Conservation (phyloP, 23 tunicate genomes). For the Oikopleura albicans region DNA sequence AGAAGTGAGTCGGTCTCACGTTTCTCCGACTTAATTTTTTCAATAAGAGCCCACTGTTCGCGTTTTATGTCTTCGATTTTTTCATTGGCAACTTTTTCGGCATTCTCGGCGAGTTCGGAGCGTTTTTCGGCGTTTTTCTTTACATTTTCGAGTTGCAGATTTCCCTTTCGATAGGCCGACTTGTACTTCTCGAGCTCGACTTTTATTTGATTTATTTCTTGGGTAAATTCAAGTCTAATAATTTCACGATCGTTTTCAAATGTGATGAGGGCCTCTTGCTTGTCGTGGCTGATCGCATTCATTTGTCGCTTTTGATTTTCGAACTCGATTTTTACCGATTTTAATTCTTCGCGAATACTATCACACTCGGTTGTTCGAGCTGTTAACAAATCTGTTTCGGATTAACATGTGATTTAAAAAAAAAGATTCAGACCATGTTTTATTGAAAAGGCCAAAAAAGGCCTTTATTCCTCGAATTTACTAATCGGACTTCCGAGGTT, state of each 20-base stretch:
- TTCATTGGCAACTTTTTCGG: constrained; percentile 6
- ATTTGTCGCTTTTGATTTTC: background rate
- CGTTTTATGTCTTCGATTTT: constrained; percentile 14
- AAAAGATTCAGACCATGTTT: too few relatives aligned
- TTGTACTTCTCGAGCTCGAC: background rate
- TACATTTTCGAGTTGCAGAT: background rate
- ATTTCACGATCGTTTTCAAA: background rate
- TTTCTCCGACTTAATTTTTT: background rate
- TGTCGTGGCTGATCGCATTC: background rate
- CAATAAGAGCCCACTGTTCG: constrained; percentile 1
- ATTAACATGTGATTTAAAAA: too few relatives aligned
- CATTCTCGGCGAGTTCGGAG: background rate
- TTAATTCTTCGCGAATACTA: background rate
- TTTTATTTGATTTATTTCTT: background rate
- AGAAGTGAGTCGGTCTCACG: constrained; percentile 8
- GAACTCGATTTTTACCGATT: background rate
- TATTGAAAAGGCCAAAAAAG: too few relatives aligned
- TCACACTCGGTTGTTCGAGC: background rate
- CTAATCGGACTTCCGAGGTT: too few relatives aligned
- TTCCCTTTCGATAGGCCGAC: background rate
- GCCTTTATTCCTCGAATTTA: too few relatives aligned
- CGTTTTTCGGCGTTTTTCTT: background rate
- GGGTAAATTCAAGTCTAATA: background rate
- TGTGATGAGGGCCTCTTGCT: background rate
- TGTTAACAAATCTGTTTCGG: background rate